Evolutionary conservation across 2,797 vertebrate species (phyloP), one percentile per base, ranked within the genome.

Genomic region (Aulostomus chinensis): DNA sequence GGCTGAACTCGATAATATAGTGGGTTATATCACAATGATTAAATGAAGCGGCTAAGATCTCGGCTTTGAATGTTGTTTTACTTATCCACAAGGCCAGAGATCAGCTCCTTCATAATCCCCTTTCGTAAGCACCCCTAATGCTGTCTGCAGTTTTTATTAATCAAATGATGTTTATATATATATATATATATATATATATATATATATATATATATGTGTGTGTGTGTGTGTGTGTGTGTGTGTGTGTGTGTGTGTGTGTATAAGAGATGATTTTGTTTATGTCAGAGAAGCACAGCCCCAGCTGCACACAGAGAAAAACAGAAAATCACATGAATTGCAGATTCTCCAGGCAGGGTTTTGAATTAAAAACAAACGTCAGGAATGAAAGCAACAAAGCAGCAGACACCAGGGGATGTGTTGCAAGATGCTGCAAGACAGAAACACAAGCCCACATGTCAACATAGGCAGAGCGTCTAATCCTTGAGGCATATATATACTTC

Each of bases 361-460:
- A 69, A 60, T 60, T 24, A 46, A 53, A 60, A 50, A 50, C 47
- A 72, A 69, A 73, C 12, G 21, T 36, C 25, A 52, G 33, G 50
- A 63, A 58, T 55, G 18, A 58, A 64, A 51, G 25, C 30, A 36
- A 15, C 2, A 11, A 39, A 48, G 53, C 57, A 32, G 35, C 50
- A 38, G 55, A 48, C 42, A 59, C 42, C 8, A 9, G 41, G 26
- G 38, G 41, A 69, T 56, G 47, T 64, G 50, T 37, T 60, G 59
- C 45, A 73, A 55, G 58, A 75, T 53, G 65, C 68, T 80, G 56
- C 43, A 73, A 76, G 68, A 77, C 46, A 77, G 62, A 80, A 68
- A 61, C 66, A 76, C 31, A 50, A 75, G 47, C 62, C 45, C 24
- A 58, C 63, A 67, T 76, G 58, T 77, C 71, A 83, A 76, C 59